A percentile compares a stretch with the other conserved stretches of the same genome.
These are phyloP conservation scores for Aphelinus certus DNA, from an alignment of 1,140 invertebrate genomes.

Conservation along the genomic window DNA sequence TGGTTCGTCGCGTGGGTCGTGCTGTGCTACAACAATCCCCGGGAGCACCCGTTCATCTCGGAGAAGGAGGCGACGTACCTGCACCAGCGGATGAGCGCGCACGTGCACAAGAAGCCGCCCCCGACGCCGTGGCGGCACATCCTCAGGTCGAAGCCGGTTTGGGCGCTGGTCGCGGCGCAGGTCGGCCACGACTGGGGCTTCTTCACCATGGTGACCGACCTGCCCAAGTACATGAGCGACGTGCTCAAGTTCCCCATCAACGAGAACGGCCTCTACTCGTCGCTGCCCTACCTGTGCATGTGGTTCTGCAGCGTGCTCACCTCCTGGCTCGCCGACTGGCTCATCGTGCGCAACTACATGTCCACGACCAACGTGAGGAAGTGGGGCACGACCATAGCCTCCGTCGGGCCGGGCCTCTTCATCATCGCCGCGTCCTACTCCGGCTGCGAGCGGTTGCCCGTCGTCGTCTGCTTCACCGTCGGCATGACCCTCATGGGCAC, in stretches of 20 bases:
- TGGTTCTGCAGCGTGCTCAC: constrained; percentile 76
- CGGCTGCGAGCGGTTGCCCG: constrained; percentile 74
- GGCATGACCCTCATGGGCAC: constrained; percentile 81
- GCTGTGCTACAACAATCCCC: constrained; percentile 81
- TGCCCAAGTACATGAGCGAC: constrained; percentile 92
- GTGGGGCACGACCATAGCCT: constrained; percentile 78
- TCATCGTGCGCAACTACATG: constrained; percentile 70
- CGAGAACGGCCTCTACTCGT: constrained; percentile 74
- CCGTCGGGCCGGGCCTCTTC: constrained; percentile 79
- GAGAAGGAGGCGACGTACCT: constrained; percentile 82
- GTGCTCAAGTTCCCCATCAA: constrained; percentile 86
- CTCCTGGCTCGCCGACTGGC: constrained; percentile 75
- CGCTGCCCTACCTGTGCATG: constrained; percentile 78
- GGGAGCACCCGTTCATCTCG: constrained; percentile 84
- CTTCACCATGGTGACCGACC: constrained; percentile 91
- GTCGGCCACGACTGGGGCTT: constrained; percentile 94
- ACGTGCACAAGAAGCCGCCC: constrained; percentile 66
- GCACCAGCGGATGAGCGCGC: constrained; percentile 70
- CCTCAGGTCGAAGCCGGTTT: constrained; percentile 79
- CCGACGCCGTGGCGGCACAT: constrained; percentile 78
- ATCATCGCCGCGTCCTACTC: constrained; percentile 84
- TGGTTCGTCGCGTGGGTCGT: constrained; percentile 80
- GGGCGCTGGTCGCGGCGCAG: constrained; percentile 77
- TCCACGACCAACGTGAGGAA: constrained; percentile 73
- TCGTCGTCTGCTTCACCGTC: constrained; percentile 74